A percentile compares a stretch with the other conserved stretches of the same genome.
phyloP scores from a whole-genome alignment of 2,797 vertebrate species.

The Channa striata region DNA sequence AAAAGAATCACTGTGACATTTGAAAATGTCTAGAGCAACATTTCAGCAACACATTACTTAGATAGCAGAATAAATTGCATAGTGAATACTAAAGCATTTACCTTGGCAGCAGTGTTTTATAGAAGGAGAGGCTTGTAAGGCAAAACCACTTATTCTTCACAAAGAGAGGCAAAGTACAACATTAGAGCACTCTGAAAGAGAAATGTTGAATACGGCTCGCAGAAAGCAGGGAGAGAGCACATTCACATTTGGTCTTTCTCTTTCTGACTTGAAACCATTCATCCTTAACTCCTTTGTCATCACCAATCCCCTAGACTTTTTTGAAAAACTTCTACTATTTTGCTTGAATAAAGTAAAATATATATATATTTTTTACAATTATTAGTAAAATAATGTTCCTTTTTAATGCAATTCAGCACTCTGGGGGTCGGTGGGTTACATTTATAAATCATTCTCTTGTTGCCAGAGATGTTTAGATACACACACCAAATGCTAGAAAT shows the following conservation, averaged over 20 bases:
- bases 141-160: not conserved
- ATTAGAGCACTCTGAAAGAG: constrained; percentile 11
- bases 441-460: not conserved
- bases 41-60: constrained; percentile 13
- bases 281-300: not conserved
- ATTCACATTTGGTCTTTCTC: not conserved
- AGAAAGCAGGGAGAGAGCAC: not conserved
- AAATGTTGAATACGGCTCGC: constrained; percentile 14
- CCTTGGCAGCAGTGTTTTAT: constrained; percentile 28
- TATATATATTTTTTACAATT: not conserved
- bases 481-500: not conserved
- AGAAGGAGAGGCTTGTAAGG: constrained; percentile 18
- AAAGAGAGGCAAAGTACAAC: constrained; percentile 37
- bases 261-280: not conserved
- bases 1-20: constrained; percentile 55
- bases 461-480: not conserved
- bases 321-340: not conserved
- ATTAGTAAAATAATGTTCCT: not conserved
- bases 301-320: not conserved
- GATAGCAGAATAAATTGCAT: constrained; percentile 33
- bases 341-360: not conserved
- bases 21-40: constrained; percentile 54
- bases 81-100: constrained; percentile 35
- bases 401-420: not conserved
- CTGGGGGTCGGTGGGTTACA: not conserved